phyloP scores from a whole-genome alignment of 2,888 invertebrate genomes.

The Altica lythri region DNA sequence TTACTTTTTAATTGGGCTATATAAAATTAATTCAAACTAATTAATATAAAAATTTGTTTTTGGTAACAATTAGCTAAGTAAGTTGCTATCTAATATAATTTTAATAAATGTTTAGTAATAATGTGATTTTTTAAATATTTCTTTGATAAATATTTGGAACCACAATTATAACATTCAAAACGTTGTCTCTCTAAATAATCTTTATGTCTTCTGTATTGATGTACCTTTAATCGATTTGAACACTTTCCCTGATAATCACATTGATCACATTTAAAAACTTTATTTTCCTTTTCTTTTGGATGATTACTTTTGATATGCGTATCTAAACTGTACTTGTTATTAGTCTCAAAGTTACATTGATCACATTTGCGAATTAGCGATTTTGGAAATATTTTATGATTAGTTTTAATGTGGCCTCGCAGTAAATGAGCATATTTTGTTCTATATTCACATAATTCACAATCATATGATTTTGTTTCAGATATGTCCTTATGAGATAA shows the following conservation, averaged over 20 bases:
- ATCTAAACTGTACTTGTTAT: not conserved
- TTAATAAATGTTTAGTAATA: too few relatives aligned
- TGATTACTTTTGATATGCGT: not conserved
- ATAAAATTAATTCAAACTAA: too few relatives aligned
- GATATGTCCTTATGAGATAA: not conserved
- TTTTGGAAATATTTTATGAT: constrained; percentile 2
- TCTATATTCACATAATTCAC: constrained; percentile 10
- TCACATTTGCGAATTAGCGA: not conserved
- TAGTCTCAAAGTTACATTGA: not conserved
- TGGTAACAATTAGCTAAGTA: too few relatives aligned
- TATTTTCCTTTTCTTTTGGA: not conserved
- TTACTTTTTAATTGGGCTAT: too few relatives aligned
- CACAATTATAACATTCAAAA: not conserved
- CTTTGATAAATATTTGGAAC: not conserved
- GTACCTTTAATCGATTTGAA: too few relatives aligned
- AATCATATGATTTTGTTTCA: constrained; percentile 5
- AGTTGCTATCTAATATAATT: too few relatives aligned
- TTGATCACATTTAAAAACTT: not conserved
- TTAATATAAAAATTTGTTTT: too few relatives aligned
- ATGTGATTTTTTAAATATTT: too few relatives aligned
- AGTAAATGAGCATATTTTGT: constrained; percentile 15
- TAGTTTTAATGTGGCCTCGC: constrained; percentile 6
- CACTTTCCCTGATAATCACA: not conserved
- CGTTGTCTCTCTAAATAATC: not conserved
- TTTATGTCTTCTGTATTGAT: too few relatives aligned